These are phyloP conservation scores for Octopus sinensis DNA, from an alignment of 1,140 invertebrate genomes.

Conservation along the genomic window DNA sequence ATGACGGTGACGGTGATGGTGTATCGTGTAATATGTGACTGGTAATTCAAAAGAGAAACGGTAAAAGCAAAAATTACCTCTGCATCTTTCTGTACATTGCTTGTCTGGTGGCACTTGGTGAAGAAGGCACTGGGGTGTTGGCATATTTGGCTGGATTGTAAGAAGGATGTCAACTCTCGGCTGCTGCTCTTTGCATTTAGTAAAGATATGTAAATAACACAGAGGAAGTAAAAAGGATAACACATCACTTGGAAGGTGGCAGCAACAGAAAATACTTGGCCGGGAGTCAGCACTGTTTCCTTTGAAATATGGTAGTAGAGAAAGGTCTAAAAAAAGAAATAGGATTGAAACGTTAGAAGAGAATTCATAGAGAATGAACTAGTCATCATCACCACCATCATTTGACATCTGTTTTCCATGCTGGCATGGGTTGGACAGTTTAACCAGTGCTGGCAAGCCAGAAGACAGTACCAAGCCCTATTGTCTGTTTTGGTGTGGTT, in stretches of 20 bases:
- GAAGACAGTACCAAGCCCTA: too few species aligned
- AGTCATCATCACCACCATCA: too few species aligned
- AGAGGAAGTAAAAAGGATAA: conserved; percentile 88
- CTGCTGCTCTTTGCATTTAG: conserved; percentile 74
- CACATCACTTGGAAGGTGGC: conserved; percentile 93
- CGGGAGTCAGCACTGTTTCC: conserved; percentile 63
- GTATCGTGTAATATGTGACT: too few species aligned
- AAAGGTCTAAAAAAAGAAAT: conserved; percentile 51
- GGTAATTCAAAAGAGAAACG: too few species aligned
- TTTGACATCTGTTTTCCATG: too few species aligned
- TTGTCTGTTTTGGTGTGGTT: too few species aligned
- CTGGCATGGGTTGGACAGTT: too few species aligned
- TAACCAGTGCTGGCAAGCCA: too few species aligned
- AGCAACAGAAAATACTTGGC: conserved; percentile 83
- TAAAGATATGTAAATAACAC: conserved; percentile 91
- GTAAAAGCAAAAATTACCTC: too few species aligned
- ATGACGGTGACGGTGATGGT: too few species aligned
- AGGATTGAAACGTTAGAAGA: not conserved
- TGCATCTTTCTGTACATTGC: not conserved
- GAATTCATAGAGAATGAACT: too few species aligned
- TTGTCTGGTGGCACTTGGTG: conserved; percentile 55
- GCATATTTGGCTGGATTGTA: conserved; percentile 41
- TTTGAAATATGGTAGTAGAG: conserved; percentile 53
- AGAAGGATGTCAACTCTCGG: conserved; percentile 53
- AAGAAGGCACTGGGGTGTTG: conserved; percentile 10